These are phyloP conservation scores for Arothron firmamentum DNA, from an alignment of 2,113 vertebrate genomes.

Conservation along the genomic window DNA sequence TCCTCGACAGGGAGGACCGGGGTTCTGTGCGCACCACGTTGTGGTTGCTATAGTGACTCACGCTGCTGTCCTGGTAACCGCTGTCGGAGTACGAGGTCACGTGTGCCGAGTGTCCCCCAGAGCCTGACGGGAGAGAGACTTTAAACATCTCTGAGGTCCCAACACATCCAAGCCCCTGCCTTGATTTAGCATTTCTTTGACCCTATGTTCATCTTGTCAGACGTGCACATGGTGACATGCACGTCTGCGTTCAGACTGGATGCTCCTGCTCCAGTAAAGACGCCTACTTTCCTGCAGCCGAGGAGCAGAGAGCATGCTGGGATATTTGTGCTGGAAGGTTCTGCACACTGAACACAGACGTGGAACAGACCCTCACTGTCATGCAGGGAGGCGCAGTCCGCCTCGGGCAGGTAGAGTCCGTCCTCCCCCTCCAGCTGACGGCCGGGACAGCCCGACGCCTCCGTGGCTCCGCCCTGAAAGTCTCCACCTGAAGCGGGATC, in stretches of 20 bases:
- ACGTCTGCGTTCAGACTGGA: not conserved
- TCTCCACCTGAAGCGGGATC: conserved; percentile 59
- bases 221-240: not conserved
- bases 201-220: no score
- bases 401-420: conserved; percentile 85
- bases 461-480: conserved; percentile 76
- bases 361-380: conserved; percentile 96
- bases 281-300: not conserved
- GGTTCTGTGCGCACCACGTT: conserved; percentile 74
- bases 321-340: not conserved
- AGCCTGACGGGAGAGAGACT: conserved; percentile 73
- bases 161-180: not conserved
- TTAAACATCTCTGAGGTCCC: not conserved
- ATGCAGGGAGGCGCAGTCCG: conserved; percentile 91
- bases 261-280: not conserved
- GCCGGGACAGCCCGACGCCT: conserved; percentile 77
- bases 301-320: not conserved
- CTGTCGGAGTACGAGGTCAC: conserved; percentile 98
- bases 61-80: conserved; percentile 93
- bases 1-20: conserved; percentile 79
- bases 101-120: conserved; percentile 90
- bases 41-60: conserved; percentile 90
- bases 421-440: conserved; percentile 82
- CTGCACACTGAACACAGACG: not conserved
- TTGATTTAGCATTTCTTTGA: no score